Base-by-base conservation (phyloP, 2,113 vertebrate genomes). In the Grallaria varia region DNA sequence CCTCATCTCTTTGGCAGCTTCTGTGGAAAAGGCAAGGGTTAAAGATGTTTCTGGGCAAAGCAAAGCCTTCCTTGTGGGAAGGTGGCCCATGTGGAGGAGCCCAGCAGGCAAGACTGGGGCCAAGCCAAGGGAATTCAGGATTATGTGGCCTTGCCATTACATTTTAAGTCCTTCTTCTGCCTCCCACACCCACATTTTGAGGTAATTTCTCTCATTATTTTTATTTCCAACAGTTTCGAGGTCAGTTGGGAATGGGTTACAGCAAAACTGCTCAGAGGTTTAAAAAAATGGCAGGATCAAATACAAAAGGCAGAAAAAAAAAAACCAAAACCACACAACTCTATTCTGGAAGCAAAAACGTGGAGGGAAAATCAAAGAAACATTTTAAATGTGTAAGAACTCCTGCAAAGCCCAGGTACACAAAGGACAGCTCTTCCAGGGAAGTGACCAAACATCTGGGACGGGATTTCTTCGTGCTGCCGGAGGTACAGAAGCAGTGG, bases 141-240 rank as follows among this genome's bases (percentile, higher is more conserved):
- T 13, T 35, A 45, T 21, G 6, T 59, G 2, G 1, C 30, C 14
- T 56, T 63, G 7, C 30, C 30, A 5, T 20, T 44, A 1, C 3
- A 14, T 52, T 49, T 37, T 8, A 9, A 10, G 1, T 19, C 21
- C 30, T 21, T 78, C 28, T 74, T 35, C 24, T 14, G 4, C 2
- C 20, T 10, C 8, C 49, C 28, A 7, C 56, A 35, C 0, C 2
- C 14, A 3, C 1, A 0, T 52, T 86, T 74, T 17, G 4, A 3
- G 2, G 8, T 33, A 15, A 33, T 42, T 68, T 42, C 45, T 18
- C 4, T 11, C 23, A 14, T 12, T 9, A 2, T 49, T 17, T 67
- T 47, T 68, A 11, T 66, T 39, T 68, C 14, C 28, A 40, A 33
- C 1, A 1, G 1, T 62, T 87, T 37, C 24, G 27, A 79, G 23